Evolutionary conservation across 2,797 vertebrate species (phyloP).

Genomic region (Bradypodion ventrale): DNA sequence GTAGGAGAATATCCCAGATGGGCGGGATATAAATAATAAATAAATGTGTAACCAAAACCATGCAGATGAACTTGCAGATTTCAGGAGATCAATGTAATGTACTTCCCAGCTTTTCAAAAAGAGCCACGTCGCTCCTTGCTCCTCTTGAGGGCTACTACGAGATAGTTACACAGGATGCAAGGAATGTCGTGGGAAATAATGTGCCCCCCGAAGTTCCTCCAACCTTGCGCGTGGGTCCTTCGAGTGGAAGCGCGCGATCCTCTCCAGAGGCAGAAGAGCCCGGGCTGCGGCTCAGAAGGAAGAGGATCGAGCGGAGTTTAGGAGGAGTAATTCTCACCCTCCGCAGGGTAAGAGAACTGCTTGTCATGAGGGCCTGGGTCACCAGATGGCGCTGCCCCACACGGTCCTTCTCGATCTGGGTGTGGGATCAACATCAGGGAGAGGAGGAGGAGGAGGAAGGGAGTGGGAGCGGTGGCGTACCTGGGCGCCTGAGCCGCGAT

Average conservation of each 20-base stretch:
- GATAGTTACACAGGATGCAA: background rate
- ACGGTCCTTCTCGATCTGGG: background rate
- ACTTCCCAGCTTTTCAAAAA: no score
- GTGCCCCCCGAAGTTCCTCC: background rate
- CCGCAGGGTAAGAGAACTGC: background rate
- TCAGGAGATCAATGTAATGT: no score
- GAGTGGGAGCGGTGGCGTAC: background rate
- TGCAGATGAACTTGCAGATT: no score
- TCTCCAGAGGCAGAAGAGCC: background rate
- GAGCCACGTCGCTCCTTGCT: no score
- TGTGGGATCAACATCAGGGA: no score
- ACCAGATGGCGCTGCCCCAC: constrained; percentile 34
- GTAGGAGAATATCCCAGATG: no score
- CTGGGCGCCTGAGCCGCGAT: background rate
- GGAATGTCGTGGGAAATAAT: background rate
- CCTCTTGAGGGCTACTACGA: no score
- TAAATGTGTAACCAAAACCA: no score
- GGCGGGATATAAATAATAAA: no score
- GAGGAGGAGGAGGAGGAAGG: background rate
- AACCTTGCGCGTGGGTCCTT: background rate
- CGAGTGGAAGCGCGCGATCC: no score
- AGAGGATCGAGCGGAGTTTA: no score
- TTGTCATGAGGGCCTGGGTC: background rate
- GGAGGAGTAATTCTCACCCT: background rate
- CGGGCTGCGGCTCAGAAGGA: background rate